Evolutionary conservation across 2,888 invertebrate species (phyloP).

Genomic region (Agrilus mali): DNA sequence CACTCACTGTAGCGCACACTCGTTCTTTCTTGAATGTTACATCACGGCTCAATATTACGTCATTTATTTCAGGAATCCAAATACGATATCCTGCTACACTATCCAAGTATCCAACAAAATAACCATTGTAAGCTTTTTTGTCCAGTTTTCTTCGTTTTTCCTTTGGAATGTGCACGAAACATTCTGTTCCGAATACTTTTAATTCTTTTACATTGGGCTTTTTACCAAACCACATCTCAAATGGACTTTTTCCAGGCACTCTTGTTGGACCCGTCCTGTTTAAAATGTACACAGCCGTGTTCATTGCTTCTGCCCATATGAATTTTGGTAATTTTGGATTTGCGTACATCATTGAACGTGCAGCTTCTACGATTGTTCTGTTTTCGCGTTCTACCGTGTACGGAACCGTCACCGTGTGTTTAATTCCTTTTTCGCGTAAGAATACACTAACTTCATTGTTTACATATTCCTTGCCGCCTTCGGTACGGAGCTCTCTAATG

Average conservation of each 20-base stretch:
- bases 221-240: slow-evolving; percentile 7
- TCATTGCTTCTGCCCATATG: no score
- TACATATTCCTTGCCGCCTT: slow-evolving; percentile 14
- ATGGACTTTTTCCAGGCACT: slow-evolving; percentile 7
- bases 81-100: slow-evolving; percentile 12
- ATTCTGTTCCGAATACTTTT: no score
- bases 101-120: slow-evolving; percentile 12
- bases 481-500: slow-evolving; percentile 13
- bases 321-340: no score
- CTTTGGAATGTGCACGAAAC: no score
- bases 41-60: slow-evolving; percentile 11
- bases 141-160: no score
- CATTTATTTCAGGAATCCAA: slow-evolving; percentile 10
- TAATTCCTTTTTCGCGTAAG: slow-evolving; percentile 10
- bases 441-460: slow-evolving; percentile 10
- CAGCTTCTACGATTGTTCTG: no score
- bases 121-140: no score
- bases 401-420: slow-evolving; percentile 7
- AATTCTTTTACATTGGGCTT: slow-evolving; percentile 4
- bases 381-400: slow-evolving; percentile 2
- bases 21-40: slow-evolving; percentile 11
- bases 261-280: slow-evolving; percentile 9
- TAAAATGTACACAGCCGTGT: no score
- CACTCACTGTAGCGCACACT: not conserved
- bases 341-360: no score